Evolutionary conservation across 2,113 vertebrate genomes (phyloP), one percentile per base, ranked within the genome.

Genomic region (Salvator merianae): DNA sequence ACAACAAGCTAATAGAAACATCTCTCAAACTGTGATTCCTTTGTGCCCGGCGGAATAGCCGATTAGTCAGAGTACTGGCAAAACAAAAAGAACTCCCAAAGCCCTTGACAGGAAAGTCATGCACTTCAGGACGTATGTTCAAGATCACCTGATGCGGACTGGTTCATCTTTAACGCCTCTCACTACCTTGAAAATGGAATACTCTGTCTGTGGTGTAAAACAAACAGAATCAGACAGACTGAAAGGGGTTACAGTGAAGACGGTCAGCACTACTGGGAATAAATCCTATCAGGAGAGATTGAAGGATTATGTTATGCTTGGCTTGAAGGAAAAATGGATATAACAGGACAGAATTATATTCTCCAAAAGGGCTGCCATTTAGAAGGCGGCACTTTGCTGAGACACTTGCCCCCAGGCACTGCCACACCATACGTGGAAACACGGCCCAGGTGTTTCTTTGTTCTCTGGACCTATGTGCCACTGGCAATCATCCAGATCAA

Each of bases 1-100:
- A 7, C 38, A 77, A 91, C 92, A 87, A 86, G 36, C 88, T 76
- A 77, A 76, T 70, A 72, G 77, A 80, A 90, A 87, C 87, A 87
- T 77, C 90, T 36, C 55, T 90, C 78, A 68, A 77, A 84, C 76
- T 36, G 38, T 63, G 77, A 85, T 90, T 77, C 73, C 63, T 84
- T 30, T 0, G 6, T 3, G 8, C 79, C 81, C 38, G 24, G 75
- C 69, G 79, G 69, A 87, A 86, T 13, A 22, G 0, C 1, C 30
- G 30, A 36, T 36, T 50, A 22, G n/a, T 40, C n/a, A 59, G 59
- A 69, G 63, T 7, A 63, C 7, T 28, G n/a, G n/a, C 69, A 70
- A 65, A 71, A 59, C 53, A 28, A 22, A 36, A 77, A 20, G 75
- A 79, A 63, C 10, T 24, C 43, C 26, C 59, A 86, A 81, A 91